phyloP scores from a whole-genome alignment of 2,797 vertebrate genomes.

The Sebastes diaconus region DNA sequence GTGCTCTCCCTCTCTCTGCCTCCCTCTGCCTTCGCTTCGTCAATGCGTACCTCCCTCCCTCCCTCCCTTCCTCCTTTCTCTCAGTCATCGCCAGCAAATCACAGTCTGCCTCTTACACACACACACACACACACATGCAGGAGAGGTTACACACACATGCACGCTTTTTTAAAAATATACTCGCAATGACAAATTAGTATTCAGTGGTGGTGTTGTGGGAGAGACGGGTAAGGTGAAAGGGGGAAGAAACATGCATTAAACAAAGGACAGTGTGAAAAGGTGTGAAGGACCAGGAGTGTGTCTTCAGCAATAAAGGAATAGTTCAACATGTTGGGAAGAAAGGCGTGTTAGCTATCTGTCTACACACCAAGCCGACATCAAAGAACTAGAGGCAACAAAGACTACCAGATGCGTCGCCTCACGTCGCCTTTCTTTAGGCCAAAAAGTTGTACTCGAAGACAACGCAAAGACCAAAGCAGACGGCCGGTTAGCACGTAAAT shows the following conservation, averaged over 20 bases:
- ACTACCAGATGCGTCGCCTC: too few species aligned
- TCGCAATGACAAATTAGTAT: constrained; percentile 70
- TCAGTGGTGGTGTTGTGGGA: constrained; percentile 57
- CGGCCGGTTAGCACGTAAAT: too few species aligned
- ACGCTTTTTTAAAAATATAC: constrained; percentile 42
- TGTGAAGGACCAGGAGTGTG: background rate
- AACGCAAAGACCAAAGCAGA: too few species aligned
- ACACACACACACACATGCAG: constrained; percentile 22
- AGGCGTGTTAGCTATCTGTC: background rate
- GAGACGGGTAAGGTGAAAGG: constrained; percentile 22
- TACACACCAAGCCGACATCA: background rate
- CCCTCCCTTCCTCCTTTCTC: constrained; percentile 37
- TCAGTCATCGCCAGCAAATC: constrained; percentile 82
- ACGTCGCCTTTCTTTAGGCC: too few species aligned
- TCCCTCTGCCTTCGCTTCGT: constrained; percentile 40
- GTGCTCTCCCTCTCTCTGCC: constrained; percentile 59
- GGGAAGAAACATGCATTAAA: background rate
- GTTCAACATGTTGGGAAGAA: background rate
- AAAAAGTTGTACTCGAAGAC: too few species aligned
- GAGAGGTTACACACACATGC: background rate
- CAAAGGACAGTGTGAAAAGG: background rate
- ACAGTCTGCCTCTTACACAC: constrained; percentile 54
- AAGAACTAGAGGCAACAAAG: background rate
- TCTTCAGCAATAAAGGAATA: background rate
- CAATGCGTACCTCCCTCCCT: constrained; percentile 58